Evolutionary conservation across 2,888 invertebrate genomes (phyloP).

Genomic region (Mythimna loreyi): DNA sequence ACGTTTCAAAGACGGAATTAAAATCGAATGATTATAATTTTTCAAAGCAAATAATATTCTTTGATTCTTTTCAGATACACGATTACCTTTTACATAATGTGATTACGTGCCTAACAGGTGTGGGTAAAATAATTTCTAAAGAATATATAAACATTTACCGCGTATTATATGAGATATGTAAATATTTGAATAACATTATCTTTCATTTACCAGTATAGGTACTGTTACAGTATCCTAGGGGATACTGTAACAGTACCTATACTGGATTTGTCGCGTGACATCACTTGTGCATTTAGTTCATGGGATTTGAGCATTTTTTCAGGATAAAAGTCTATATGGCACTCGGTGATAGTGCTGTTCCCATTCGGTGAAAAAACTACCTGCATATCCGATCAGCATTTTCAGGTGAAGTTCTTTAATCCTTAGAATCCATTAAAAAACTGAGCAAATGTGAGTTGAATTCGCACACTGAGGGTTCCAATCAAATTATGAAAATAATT

Average conservation of each 20-base stretch:
- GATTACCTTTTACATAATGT: not conserved
- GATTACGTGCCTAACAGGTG: slow-evolving; percentile 12
- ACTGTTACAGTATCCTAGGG: too few species aligned
- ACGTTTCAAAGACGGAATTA: not conserved
- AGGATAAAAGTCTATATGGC: not conserved
- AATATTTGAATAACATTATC: slow-evolving; percentile 12
- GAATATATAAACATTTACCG: not conserved
- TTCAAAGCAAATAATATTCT: slow-evolving; percentile 2
- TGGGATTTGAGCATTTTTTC: not conserved
- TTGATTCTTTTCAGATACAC: not conserved
- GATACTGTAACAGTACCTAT: too few species aligned
- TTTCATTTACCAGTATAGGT: not conserved
- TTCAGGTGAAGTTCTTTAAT: not conserved
- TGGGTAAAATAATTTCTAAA: not conserved
- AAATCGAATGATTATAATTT: slow-evolving; percentile 10
- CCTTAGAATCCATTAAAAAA: too few species aligned
- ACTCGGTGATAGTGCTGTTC: not conserved
- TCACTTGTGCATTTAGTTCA: not conserved
- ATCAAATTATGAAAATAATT: too few species aligned
- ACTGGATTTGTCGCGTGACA: not conserved
- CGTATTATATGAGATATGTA: not conserved
- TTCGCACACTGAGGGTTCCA: too few species aligned
- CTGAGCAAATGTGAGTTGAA: too few species aligned
- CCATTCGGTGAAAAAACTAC: not conserved
- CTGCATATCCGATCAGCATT: not conserved